A percentile compares a stretch with the other conserved stretches of the same genome.
Conservation (phyloP, 2,888 invertebrate genomes). For the Parnassius apollo region DNA sequence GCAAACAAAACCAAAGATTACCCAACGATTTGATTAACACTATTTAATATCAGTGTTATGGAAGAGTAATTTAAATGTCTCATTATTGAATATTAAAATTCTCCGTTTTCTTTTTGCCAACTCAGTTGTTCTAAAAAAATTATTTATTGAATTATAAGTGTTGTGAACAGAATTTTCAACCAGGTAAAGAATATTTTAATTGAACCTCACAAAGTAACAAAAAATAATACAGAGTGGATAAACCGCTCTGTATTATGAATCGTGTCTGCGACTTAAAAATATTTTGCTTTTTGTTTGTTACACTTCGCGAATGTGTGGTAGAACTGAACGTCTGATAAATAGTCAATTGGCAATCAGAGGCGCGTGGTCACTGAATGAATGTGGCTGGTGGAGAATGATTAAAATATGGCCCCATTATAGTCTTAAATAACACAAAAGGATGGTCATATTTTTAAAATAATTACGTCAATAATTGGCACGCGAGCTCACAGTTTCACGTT, state of each 20-base stretch:
- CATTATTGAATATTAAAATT: neutral
- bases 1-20: slow-evolving; percentile 64
- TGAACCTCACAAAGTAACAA: slow-evolving; percentile 21
- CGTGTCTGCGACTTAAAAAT: slow-evolving; percentile 17
- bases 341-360: slow-evolving; percentile 65
- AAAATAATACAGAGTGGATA: slow-evolving; percentile 19
- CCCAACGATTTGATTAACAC: slow-evolving; percentile 60
- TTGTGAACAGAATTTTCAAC: slow-evolving; percentile 26
- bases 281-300: slow-evolving; percentile 29
- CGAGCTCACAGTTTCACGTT: slow-evolving; percentile 49
- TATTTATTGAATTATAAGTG: slow-evolving; percentile 15
- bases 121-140: slow-evolving; percentile 16
- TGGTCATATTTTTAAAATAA: slow-evolving; percentile 78
- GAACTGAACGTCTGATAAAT: slow-evolving; percentile 48
- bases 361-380: slow-evolving; percentile 54
- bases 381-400: slow-evolving; percentile 53
- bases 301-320: slow-evolving; percentile 42
- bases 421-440: slow-evolving; percentile 72
- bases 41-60: slow-evolving; percentile 30
- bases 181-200: slow-evolving; percentile 29
- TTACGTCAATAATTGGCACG: slow-evolving; percentile 80
- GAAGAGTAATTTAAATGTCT: slow-evolving; percentile 9
- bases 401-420: slow-evolving; percentile 65
- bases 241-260: slow-evolving; percentile 20
- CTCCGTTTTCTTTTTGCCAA: neutral